Conservation (phyloP, 2,797 vertebrate species). For the Tympanoctomys barrerae region DNA sequence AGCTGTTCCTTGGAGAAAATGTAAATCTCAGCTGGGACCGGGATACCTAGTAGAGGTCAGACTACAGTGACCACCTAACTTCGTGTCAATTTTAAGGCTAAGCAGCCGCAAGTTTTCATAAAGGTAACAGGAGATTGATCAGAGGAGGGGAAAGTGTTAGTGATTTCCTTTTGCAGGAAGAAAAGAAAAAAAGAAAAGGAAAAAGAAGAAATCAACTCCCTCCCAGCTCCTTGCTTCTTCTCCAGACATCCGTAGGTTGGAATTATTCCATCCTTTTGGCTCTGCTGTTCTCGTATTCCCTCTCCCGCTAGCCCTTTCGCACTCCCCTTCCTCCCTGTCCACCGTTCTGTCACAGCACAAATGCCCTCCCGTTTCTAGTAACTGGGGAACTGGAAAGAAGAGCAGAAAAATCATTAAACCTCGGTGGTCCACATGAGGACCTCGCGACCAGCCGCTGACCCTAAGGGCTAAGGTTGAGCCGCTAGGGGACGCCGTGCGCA, state of each 20-base stretch:
- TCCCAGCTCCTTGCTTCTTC: background rate
- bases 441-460: background rate
- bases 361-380: background rate
- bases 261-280: conserved; percentile 4
- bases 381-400: background rate
- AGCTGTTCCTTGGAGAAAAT: background rate
- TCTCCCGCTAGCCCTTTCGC: background rate
- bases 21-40: background rate
- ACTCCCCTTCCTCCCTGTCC: background rate
- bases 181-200: background rate
- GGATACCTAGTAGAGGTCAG: background rate
- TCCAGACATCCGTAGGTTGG: background rate
- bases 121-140: background rate
- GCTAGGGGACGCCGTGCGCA: conserved; percentile 69
- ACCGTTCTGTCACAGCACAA: background rate
- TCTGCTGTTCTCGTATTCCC: conserved; percentile 42
- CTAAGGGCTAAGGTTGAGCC: background rate
- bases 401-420: background rate
- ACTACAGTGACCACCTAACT: background rate
- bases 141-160: accelerated
- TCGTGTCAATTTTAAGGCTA: background rate
- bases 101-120: background rate
- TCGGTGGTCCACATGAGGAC: conserved; percentile 43
- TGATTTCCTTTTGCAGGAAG: background rate
- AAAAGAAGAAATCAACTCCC: conserved; percentile 1